Evolutionary conservation across 2,888 invertebrate species (phyloP).

Genomic region (Zootermopsis nevadensis): DNA sequence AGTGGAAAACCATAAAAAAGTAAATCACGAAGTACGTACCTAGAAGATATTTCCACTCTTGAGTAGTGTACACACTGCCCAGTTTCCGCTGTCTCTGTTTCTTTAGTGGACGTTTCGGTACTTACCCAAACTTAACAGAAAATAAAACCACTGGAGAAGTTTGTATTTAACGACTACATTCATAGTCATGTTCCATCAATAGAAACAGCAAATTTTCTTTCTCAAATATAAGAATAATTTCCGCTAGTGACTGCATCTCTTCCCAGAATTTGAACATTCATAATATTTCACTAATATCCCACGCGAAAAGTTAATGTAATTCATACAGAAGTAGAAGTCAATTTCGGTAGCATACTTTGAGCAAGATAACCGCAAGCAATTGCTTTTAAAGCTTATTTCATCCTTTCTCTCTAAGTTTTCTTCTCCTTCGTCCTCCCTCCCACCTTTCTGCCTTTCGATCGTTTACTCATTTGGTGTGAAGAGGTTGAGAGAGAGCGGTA

Average conservation of each 20-base stretch:
- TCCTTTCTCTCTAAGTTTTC: constrained; percentile 45
- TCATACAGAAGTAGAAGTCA: constrained; percentile 51
- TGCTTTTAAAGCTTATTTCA: constrained; percentile 43
- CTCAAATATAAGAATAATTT: neutral
- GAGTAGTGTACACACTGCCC: neutral
- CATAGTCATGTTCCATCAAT: neutral
- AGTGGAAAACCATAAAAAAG: too few species aligned
- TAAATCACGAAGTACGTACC: too few species aligned
- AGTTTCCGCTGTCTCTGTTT: neutral
- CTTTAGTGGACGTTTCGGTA: neutral
- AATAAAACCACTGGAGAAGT: neutral
- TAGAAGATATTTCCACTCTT: too few species aligned
- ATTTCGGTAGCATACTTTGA: constrained; percentile 48
- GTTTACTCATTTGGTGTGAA: constrained; percentile 49
- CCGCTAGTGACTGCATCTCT: constrained; percentile 13
- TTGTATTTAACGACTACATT: neutral
- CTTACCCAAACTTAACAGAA: neutral
- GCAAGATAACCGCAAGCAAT: constrained; percentile 50
- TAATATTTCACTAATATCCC: constrained; percentile 48
- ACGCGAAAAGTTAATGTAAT: constrained; percentile 54
- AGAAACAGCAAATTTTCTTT: constrained; percentile 31
- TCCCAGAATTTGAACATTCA: constrained; percentile 47
- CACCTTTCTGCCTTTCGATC: constrained; percentile 46
- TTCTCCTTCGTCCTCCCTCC: constrained; percentile 42
- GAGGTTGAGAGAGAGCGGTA: constrained; percentile 25